Evolutionary conservation across 2,888 invertebrate species (phyloP), one percentile per base, ranked within the genome.

Genomic region (Caenorhabditis sulstoni): DNA sequence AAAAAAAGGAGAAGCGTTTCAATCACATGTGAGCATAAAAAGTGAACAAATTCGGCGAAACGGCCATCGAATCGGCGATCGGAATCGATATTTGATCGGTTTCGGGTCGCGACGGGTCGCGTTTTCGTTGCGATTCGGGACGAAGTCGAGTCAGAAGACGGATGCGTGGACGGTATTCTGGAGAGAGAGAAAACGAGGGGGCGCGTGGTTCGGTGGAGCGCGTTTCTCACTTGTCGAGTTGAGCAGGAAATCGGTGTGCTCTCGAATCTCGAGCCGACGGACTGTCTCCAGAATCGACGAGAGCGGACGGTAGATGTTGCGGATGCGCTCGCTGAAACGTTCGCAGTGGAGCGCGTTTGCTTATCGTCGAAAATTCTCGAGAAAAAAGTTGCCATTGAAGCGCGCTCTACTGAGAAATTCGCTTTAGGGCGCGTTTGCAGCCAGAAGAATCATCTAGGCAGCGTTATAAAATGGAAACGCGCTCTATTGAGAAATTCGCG

Each of bases 111-210:
- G 79, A 67, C 16, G 20, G 50, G 35, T 77, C 77, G 11, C 9
- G 9, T 52, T 70, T 52, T 37, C 77, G 70, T 4, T 47, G 29
- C 1, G 70, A 70, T 45, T 58, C 58, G 12, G 55, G 7, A 20
- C 65, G 65, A 16, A 58, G 55, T 14, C 67, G 62, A 7, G 59
- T 62, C 44, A 79, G 47, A 11, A 79, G 45, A 14, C 79, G 79
- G 16, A 79, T 64, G 1, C 79, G 62, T 0, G 79, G 79, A 9
- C 79, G 73, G 47, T 67, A 73, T 67, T 67, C 79, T 79, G 52
- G 7, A 78, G n/a, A 58, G 20, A 18, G 20, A 7, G 14, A 11
- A 41, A 11, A 45, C 29, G 44, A 45, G 50, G 50, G 18, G n/a
- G n/a, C n/a, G n/a, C n/a, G 9, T 29, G 12, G 18, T 41, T 23